Evolutionary conservation across 2,888 invertebrate genomes (phyloP).

Genomic region (Cosmorhoe ocellata): DNA sequence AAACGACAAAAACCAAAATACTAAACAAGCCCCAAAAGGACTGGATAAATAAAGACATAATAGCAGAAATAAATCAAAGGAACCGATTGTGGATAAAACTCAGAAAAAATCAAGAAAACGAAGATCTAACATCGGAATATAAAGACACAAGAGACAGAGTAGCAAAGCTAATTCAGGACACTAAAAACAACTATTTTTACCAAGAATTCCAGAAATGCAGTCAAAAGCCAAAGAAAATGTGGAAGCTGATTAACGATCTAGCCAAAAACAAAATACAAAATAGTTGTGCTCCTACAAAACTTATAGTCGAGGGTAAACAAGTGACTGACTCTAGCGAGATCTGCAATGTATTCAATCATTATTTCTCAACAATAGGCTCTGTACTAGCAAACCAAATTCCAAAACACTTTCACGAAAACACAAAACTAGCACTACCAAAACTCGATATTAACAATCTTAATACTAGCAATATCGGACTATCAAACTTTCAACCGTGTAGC

Average conservation of each 20-base stretch:
- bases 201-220: conserved; percentile 16
- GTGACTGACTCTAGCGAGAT: not conserved
- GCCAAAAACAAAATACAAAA: conserved; percentile 22
- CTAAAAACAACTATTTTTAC: conserved; percentile 17
- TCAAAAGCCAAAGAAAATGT: not conserved
- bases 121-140: not conserved
- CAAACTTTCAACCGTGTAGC: too few relatives aligned
- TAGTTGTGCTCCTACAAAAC: conserved; percentile 13
- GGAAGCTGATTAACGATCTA: conserved; percentile 6
- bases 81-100: conserved; percentile 21
- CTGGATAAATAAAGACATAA: conserved; percentile 31
- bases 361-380: not conserved
- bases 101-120: conserved; percentile 5
- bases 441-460: too few relatives aligned
- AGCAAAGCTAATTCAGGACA: conserved; percentile 1
- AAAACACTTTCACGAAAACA: too few relatives aligned
- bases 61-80: conserved; percentile 21
- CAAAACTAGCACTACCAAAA: too few relatives aligned
- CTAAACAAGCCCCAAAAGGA: conserved; percentile 17
- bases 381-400: not conserved
- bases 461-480: too few relatives aligned
- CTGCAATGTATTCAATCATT: not conserved
- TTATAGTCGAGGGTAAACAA: not conserved
- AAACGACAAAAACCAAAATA: conserved; percentile 13
- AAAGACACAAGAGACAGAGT: not conserved